Conservation (phyloP, 2,113 vertebrate genomes). For the Oncorhynchus gorbuscha region DNA sequence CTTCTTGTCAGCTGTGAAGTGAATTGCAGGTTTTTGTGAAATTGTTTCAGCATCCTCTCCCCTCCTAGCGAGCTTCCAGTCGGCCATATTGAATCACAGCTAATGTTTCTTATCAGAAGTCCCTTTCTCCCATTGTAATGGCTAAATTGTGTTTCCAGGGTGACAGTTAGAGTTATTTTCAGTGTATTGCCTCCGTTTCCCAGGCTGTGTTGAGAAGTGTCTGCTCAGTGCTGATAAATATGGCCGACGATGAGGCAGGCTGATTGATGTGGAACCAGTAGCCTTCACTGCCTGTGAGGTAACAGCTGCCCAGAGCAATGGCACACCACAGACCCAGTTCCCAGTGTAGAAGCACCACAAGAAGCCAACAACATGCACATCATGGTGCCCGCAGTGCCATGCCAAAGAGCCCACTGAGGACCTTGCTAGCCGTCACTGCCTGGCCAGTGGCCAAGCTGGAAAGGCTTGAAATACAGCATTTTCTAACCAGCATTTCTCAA, state of each 20-base stretch:
- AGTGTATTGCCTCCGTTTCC: neutral
- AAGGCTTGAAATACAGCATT: no score
- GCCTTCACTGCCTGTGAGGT: neutral
- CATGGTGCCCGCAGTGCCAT: no score
- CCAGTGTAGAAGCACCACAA: no score
- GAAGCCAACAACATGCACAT: no score
- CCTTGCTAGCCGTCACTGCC: no score
- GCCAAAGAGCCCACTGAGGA: no score
- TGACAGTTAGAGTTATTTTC: constrained; percentile 23
- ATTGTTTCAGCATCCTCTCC: neutral
- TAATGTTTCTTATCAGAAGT: constrained; percentile 17
- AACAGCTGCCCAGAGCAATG: no score
- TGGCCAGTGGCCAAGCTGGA: no score
- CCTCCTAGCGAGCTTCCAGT: neutral
- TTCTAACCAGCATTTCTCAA: no score
- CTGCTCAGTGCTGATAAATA: constrained; percentile 23
- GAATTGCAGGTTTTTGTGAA: constrained; percentile 15
- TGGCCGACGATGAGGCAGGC: neutral
- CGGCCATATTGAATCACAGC: constrained; percentile 23
- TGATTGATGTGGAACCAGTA: constrained; percentile 7
- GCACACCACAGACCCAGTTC: no score
- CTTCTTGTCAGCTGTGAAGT: constrained; percentile 2
- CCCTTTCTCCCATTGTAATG: neutral
- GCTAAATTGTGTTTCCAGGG: constrained; percentile 15
- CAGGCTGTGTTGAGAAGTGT: neutral